phyloP scores from a whole-genome alignment of 2,888 invertebrate genomes.

The Zele albiditarsus region DNA sequence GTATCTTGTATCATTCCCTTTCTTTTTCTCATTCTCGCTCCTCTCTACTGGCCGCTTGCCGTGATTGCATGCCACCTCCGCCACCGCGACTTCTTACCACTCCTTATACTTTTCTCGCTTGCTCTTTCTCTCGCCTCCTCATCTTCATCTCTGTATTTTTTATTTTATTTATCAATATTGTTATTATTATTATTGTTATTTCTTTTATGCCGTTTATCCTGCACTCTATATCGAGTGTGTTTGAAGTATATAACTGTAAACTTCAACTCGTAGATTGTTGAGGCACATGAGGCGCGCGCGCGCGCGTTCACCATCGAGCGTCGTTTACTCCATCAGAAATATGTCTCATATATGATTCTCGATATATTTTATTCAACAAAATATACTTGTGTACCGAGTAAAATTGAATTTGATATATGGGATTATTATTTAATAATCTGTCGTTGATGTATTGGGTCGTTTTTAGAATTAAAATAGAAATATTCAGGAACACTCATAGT shows the following conservation, averaged over 20 bases:
- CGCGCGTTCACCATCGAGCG: neutral
- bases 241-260: slow-evolving; percentile 62
- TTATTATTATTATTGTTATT: neutral
- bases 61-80: slow-evolving; percentile 35
- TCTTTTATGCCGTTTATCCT: slow-evolving; percentile 23
- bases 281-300: neutral
- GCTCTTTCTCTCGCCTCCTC: slow-evolving; percentile 19
- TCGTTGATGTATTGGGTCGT: too few relatives aligned
- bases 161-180: neutral
- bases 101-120: slow-evolving; percentile 28
- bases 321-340: slow-evolving; percentile 7
- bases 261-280: slow-evolving; percentile 40
- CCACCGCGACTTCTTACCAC: slow-evolving; percentile 37
- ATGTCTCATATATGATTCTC: neutral
- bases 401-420: too few relatives aligned
- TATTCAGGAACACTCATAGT: too few relatives aligned
- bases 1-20: slow-evolving; percentile 28
- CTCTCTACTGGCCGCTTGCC: slow-evolving; percentile 9
- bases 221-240: slow-evolving; percentile 51
- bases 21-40: slow-evolving; percentile 33
- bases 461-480: too few relatives aligned
- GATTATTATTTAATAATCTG: too few relatives aligned
- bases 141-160: slow-evolving; percentile 18
- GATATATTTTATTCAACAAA: neutral
- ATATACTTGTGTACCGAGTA: neutral